A percentile compares a stretch with the other conserved stretches of the same genome.
phyloP scores from a whole-genome alignment of 2,888 invertebrate species.

The Andrena marginata region DNA sequence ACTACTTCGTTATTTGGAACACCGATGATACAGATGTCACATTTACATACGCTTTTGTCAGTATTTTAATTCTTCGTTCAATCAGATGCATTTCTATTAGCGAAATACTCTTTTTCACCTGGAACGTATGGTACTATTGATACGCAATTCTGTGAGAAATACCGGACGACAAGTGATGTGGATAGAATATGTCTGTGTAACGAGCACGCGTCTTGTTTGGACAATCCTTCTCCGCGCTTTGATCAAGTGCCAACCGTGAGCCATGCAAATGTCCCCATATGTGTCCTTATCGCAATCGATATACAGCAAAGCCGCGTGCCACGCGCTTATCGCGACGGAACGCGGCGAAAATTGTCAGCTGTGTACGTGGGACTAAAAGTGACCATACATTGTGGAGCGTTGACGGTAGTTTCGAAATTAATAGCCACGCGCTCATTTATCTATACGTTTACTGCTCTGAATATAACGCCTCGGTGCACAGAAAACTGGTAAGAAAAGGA shows the following conservation, averaged over 20 bases:
- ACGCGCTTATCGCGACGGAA: slow-evolving; percentile 28
- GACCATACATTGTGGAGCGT: background rate
- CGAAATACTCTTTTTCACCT: too few species aligned
- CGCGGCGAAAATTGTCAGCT: slow-evolving; percentile 7
- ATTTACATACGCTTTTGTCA: too few species aligned
- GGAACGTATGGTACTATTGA: too few species aligned
- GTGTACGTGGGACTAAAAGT: slow-evolving; percentile 2
- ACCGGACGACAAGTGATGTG: background rate
- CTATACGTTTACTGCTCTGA: too few species aligned
- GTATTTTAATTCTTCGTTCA: too few species aligned
- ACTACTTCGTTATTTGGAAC: too few species aligned
- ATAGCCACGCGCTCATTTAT: background rate
- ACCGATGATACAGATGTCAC: too few species aligned
- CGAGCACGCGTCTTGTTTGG: slow-evolving; percentile 2
- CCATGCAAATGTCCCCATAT: slow-evolving; percentile 17
- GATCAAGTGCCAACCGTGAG: slow-evolving; percentile 13
- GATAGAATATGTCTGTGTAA: background rate
- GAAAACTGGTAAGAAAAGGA: too few species aligned
- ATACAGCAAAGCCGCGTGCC: background rate
- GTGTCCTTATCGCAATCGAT: slow-evolving; percentile 39
- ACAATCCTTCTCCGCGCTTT: slow-evolving; percentile 8
- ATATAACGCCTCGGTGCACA: too few species aligned
- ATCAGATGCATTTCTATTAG: too few species aligned
- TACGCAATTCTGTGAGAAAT: background rate
- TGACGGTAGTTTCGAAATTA: slow-evolving; percentile 25